These are phyloP conservation scores for Anabacerthia variegaticeps DNA, from an alignment of 2,797 vertebrate species.

Conservation along the genomic window DNA sequence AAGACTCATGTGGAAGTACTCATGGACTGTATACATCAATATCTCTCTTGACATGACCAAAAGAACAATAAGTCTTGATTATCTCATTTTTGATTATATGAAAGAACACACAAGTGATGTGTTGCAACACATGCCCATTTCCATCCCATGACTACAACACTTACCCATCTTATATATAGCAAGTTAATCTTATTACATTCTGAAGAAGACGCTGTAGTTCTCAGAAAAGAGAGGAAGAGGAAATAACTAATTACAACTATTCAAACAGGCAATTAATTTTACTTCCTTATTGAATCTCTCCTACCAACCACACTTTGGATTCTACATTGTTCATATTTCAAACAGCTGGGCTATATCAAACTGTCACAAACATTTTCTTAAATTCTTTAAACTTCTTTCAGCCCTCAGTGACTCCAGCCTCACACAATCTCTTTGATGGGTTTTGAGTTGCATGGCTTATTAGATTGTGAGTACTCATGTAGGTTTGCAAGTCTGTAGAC, in stretches of 20 bases:
- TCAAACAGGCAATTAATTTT: not conserved
- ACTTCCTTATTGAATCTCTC: not conserved
- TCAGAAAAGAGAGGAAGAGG: not conserved
- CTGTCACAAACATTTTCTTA: not conserved
- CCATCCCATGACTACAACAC: not conserved
- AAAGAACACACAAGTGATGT: not conserved
- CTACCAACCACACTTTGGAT: not conserved
- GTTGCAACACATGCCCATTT: not conserved
- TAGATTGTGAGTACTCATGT: not conserved
- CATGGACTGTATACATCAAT: not conserved
- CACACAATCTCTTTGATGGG: not conserved
- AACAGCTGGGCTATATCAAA: not conserved
- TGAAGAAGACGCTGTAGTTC: not conserved
- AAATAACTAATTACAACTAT: not conserved
- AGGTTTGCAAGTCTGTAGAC: not conserved
- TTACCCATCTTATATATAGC: not conserved
- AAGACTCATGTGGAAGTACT: not conserved
- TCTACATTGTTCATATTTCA: not conserved
- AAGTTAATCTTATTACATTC: not conserved
- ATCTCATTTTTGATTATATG: not conserved
- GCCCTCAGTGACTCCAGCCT: not conserved
- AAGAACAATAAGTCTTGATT: not conserved
- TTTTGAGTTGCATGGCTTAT: not conserved
- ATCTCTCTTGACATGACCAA: not conserved
- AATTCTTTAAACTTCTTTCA: not conserved